A percentile compares a stretch with the other conserved stretches of the same genome.
Conservation (phyloP, 2,888 invertebrate genomes). For the Hypselothyrea guttata region DNA sequence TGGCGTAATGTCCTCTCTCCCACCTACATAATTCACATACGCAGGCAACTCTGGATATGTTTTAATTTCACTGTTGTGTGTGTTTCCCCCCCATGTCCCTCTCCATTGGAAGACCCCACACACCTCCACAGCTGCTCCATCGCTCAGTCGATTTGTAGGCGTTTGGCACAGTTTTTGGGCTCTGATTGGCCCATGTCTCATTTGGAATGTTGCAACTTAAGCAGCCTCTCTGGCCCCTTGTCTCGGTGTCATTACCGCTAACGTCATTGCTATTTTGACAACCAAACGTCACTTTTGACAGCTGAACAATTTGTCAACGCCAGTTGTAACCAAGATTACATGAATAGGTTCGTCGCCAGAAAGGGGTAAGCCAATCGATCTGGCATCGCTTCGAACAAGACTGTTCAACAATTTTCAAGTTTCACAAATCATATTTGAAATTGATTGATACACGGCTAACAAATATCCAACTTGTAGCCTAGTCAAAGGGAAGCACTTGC, state of each 20-base stretch:
- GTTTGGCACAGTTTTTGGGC: constrained; percentile 35
- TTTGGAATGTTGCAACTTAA: constrained; percentile 1
- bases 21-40: constrained; percentile 35
- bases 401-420: no score
- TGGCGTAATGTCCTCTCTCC: not conserved
- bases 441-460: not conserved
- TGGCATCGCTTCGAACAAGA: no score
- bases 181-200: constrained; percentile 1
- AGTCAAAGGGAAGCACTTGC: not conserved
- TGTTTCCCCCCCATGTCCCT: not conserved
- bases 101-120: not conserved
- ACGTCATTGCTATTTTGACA: constrained; percentile 78
- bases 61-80: constrained; percentile 58
- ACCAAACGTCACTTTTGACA: constrained; percentile 77
- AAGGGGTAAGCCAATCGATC: not conserved
- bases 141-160: constrained; percentile 4
- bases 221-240: constrained; percentile 6
- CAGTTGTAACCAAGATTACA: constrained; percentile 16
- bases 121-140: not conserved
- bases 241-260: constrained; percentile 29
- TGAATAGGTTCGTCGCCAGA: not conserved
- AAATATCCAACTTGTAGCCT: no score
- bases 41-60: constrained; percentile 51
- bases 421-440: not conserved
- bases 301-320: constrained; percentile 74